Percentiles rank a stretch among this genome's conserved stretches.
Evolutionary conservation across 2,113 vertebrate species (phyloP).

Genomic region (Limanda limanda): DNA sequence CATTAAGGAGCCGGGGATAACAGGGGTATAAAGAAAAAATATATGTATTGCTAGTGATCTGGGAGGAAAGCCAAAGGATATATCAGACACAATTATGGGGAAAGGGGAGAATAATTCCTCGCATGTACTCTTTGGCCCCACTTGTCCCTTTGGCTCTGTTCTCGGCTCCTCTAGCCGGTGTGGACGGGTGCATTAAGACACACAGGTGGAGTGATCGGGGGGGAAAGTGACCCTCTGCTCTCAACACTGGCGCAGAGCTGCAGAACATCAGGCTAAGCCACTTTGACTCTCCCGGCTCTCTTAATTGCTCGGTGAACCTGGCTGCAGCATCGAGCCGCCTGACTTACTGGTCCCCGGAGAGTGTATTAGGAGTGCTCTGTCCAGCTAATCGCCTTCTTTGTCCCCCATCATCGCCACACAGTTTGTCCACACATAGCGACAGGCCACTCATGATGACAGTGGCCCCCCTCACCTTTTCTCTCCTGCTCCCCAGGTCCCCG

Average conservation of each 20-base stretch:
- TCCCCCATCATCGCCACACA: slow-evolving; percentile 61
- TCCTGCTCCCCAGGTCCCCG: slow-evolving; percentile 7
- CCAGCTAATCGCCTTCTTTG: slow-evolving; percentile 78
- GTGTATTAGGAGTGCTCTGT: slow-evolving; percentile 74
- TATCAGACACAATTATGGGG: slow-evolving; percentile 73
- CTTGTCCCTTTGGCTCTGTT: slow-evolving; percentile 68
- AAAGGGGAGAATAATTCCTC: slow-evolving; percentile 69
- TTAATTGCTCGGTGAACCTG: slow-evolving; percentile 80
- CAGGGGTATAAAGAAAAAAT: slow-evolving; percentile 74
- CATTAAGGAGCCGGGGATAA: slow-evolving; percentile 74
- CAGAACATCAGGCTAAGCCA: slow-evolving; percentile 71
- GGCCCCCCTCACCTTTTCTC: slow-evolving; percentile 6
- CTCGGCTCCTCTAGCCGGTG: slow-evolving; percentile 50
- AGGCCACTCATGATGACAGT: slow-evolving; percentile 41
- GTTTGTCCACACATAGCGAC: slow-evolving; percentile 70
- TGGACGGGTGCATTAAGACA: slow-evolving; percentile 72
- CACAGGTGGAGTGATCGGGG: slow-evolving; percentile 73
- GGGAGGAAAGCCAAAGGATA: slow-evolving; percentile 74
- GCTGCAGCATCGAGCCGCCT: slow-evolving; percentile 67
- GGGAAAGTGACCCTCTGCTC: slow-evolving; percentile 78
- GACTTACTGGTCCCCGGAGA: slow-evolving; percentile 74
- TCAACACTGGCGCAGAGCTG: slow-evolving; percentile 56
- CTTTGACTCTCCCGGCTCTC: slow-evolving; percentile 67
- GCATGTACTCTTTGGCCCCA: slow-evolving; percentile 57
- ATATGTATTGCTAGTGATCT: slow-evolving; percentile 73